Conservation (phyloP, 2,797 vertebrate species). For the Lates japonicus region DNA sequence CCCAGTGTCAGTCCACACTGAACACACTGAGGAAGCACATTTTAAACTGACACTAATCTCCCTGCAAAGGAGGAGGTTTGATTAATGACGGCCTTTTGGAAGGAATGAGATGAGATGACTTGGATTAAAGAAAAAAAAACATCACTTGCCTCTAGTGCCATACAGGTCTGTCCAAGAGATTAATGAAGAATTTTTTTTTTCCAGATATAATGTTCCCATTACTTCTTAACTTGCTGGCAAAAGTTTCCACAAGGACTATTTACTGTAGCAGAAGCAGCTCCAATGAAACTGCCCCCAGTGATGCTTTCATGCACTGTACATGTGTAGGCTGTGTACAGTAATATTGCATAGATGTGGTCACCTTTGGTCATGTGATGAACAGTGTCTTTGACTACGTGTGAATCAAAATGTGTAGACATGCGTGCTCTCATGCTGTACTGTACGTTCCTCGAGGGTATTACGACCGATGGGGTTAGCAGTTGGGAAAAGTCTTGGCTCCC, state of each 20-base stretch:
- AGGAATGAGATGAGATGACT: not conserved
- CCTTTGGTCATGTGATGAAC: constrained; percentile 15
- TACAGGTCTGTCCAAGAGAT: not conserved
- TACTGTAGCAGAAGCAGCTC: not conserved
- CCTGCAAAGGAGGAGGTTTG: not conserved
- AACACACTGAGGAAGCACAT: not conserved
- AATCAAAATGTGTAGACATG: not conserved
- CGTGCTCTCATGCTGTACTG: not conserved
- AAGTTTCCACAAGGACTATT: not conserved
- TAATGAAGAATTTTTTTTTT: not conserved
- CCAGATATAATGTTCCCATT: not conserved
- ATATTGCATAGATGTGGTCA: not conserved
- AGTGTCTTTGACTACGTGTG: constrained; percentile 3
- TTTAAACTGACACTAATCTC: constrained; percentile 31
- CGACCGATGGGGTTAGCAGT: constrained; percentile 21
- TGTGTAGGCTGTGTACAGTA: not conserved
- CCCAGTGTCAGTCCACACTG: constrained; percentile 1
- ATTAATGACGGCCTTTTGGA: not conserved
- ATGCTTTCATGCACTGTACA: not conserved
- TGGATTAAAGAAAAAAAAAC: not conserved
- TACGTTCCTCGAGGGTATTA: not conserved
- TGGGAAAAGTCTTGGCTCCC: constrained; percentile 17
- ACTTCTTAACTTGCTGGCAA: not conserved
- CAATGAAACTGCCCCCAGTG: not conserved
- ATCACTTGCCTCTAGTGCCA: accelerated